Evolutionary conservation across 2,113 vertebrate species (phyloP), one percentile per base, ranked within the genome.

Genomic region (Syrrhaptes paradoxus): DNA sequence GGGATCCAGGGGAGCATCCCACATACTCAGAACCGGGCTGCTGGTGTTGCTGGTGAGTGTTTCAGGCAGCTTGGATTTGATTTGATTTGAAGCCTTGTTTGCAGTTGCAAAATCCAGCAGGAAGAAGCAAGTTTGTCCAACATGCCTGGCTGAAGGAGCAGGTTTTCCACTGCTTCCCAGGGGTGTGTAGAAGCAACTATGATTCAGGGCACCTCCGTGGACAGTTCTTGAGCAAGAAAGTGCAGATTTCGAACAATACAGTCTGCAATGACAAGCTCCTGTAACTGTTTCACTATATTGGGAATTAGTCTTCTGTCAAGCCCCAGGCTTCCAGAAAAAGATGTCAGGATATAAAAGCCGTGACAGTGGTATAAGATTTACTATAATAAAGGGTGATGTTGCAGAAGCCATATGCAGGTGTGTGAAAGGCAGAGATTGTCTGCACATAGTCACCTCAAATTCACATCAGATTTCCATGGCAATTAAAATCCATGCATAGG

Each of bases 1-100:
- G 66, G 36, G 46, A 54, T 84, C 68, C 68, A 88, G 38, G 29
- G 65, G 88, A 94, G 76, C 92, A 96, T 84, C 95, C 68, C 93
- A 73, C 92, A 86, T 15, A 26, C 38, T 93, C 83, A 78, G 59
- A 84, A 67, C 18, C 87, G 85, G 63, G 72, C 83, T 95, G 84
- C 49, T 81, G 55, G 76, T 92, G 49, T 41, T 95, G n/a, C 29
- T 76, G 85, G 63, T 71, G 80, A 81, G 34, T 76, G 55, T 10
- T 87, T 85, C 81, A n/a, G n/a, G n/a, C n/a, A n/a, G 25, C 22
- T 92, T 86, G 65, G 34, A 25, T 87, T 86, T 70, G 34, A 25
- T 87, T 87, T 74, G 49, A 57, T 90, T 90, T 65, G 4, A 77
- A 95, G 63, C 24, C 13, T 84, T 84, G 34, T 78, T 77, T 90